Evolutionary conservation across 2,888 invertebrate genomes (phyloP).

Genomic region (Amphimallon solstitiale): DNA sequence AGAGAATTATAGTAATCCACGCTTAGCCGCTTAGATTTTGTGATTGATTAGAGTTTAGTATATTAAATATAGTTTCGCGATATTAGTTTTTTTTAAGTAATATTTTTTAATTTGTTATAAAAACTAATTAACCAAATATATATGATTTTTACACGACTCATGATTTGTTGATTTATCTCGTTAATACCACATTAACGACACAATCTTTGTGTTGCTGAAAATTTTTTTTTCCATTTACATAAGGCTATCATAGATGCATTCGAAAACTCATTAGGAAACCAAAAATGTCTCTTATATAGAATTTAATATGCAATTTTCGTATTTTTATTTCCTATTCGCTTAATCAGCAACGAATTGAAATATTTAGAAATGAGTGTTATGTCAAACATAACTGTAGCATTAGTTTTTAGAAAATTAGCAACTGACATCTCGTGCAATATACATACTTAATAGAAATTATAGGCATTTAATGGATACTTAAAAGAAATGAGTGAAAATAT

Average conservation of each 20-base stretch:
- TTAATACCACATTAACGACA: neutral
- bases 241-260: neutral
- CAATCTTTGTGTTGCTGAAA: neutral
- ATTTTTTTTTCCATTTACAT: neutral
- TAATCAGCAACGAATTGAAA: constrained; percentile 7
- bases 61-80: constrained; percentile 25
- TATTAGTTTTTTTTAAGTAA: constrained; percentile 15
- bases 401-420: constrained; percentile 1
- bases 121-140: constrained; percentile 22
- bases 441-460: constrained; percentile 27
- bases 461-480: constrained; percentile 3
- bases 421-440: constrained; percentile 27
- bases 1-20: constrained; percentile 42
- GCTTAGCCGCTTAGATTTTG: constrained; percentile 51
- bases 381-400: neutral
- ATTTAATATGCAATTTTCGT: neutral
- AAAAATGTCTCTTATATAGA: neutral
- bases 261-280: neutral
- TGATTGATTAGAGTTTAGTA: constrained; percentile 46
- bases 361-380: neutral
- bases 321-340: neutral
- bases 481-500: constrained; percentile 1
- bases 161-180: constrained; percentile 2
- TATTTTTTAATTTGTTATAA: constrained; percentile 29
- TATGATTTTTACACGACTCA: constrained; percentile 20